Base-by-base conservation (phyloP, 2,888 invertebrate species). In the Sisyra terminalis region DNA sequence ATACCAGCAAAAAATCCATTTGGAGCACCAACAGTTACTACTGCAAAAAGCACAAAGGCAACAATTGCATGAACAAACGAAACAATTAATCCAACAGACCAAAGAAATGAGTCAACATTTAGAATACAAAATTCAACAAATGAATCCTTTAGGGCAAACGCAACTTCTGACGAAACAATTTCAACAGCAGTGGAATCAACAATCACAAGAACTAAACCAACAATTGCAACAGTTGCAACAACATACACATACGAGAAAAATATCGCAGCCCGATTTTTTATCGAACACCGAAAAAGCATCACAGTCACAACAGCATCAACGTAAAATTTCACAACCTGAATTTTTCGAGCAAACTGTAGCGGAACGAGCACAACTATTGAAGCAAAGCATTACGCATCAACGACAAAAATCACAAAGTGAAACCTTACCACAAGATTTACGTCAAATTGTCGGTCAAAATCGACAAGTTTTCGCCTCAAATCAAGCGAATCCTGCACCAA, bases 261-360 rank as follows among this genome's bases (percentile, higher is more conserved):
- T 43, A 18, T 43, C 43, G 3, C 43, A 43, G 15, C 43, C 43
- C 3, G 43, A 43, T n/a, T 43, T 43, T 44, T 32, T 41, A 40
- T 36, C 45, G 13, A 47, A 46, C 11, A 9, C 11, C 11, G 37
- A 16, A 9, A 16, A 16, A 11, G n/a, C 18, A 10, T 16, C 18
- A n/a, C 16, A 16, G 31, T 42, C 43, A 8, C 47, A 45, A 6
- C 49, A 50, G 11, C 59, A 60, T 44, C 58, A 59, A 48, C 50
- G 61, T 29, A 57, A 61, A 49, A 50, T 55, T 10, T 61, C 61
- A 2, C 63, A 61, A 45, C 59, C 59, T 1, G 35, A 35, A 2
- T 57, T 57, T 44, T 38, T 46, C 17, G 50, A 49, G 29, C 48
- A 47, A 13, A 46, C 53, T 8, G 48, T 49, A 35, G 44, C 53